A percentile compares a stretch with the other conserved stretches of the same genome.
Conservation (phyloP, 2,888 invertebrate species). For the Teleiodes luculella region DNA sequence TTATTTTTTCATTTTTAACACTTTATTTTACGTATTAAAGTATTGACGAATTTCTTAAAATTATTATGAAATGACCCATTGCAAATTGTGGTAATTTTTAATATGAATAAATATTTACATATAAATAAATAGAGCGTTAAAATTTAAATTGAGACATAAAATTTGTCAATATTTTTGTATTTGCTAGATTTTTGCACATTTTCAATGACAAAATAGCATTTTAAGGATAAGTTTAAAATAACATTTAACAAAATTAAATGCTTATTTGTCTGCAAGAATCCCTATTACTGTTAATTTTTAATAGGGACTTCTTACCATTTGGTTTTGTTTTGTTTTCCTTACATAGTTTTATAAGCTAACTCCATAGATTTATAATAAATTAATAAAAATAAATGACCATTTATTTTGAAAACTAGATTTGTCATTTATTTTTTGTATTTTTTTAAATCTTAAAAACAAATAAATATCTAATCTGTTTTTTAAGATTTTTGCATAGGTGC, state of each 20-base stretch:
- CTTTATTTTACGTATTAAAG: constrained; percentile 41
- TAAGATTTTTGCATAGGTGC: constrained; percentile 27
- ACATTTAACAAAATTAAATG: constrained; percentile 23
- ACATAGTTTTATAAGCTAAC: constrained; percentile 52
- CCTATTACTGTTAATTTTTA: constrained; percentile 39
- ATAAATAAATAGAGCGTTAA: too few relatives aligned
- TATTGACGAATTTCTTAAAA: constrained; percentile 30
- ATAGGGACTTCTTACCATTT: constrained; percentile 47
- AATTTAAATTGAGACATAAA: background rate
- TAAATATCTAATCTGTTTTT: constrained; percentile 14
- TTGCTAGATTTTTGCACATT: constrained; percentile 34
- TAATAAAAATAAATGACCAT: constrained; percentile 14
- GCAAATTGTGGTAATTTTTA: too few relatives aligned
- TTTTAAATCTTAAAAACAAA: constrained; percentile 27
- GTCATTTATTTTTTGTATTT: constrained; percentile 20
- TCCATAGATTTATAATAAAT: constrained; percentile 19
- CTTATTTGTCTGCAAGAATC: constrained; percentile 41
- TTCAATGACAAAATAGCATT: constrained; percentile 24
- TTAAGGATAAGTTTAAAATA: constrained; percentile 15
- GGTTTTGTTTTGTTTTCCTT: constrained; percentile 43
- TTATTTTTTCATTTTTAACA: constrained; percentile 65
- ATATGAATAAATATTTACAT: too few relatives aligned
- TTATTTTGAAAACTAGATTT: too few relatives aligned
- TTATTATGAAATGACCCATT: background rate
- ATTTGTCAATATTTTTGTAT: constrained; percentile 8